These are phyloP conservation scores for Lycopodina hypogea DNA, from an alignment of 37 sponge, comb jelly and placozoan species.

Conservation along the genomic window DNA sequence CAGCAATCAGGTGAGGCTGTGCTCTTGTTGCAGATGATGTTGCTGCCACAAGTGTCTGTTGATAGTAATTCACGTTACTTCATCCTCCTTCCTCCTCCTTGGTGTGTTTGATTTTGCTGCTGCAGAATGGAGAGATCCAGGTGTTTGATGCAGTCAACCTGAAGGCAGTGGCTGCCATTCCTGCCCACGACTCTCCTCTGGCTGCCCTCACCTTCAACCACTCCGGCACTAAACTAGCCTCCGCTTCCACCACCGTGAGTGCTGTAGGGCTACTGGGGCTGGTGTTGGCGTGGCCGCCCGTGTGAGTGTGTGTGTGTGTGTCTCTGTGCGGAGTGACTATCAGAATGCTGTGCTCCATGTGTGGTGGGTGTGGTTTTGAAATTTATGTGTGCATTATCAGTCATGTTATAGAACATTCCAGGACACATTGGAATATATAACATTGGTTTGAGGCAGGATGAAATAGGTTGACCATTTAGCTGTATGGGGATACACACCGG, in stretches of 20 bases:
- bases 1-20: slow-evolving; percentile 70
- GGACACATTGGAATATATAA: no score
- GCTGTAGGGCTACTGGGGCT: slow-evolving; percentile 1
- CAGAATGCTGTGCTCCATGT: no score
- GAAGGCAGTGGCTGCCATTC: slow-evolving; percentile 85
- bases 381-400: no score
- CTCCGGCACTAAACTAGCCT: slow-evolving; percentile 82
- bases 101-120: background rate
- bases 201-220: slow-evolving; percentile 88
- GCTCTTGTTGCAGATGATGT: background rate
- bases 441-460: no score
- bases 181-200: slow-evolving; percentile 88
- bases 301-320: slow-evolving; percentile 34
- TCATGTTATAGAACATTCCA: no score
- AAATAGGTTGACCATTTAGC: no score
- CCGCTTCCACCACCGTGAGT: slow-evolving; percentile 87
- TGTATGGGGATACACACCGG: no score
- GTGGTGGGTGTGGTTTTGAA: no score
- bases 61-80: no score
- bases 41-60: no score
- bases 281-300: no score
- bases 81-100: no score
- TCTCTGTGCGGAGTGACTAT: background rate
- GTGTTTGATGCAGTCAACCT: slow-evolving; percentile 93
- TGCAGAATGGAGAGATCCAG: slow-evolving; percentile 90